Percentiles rank a stretch among this genome's conserved stretches.
Evolutionary conservation across 2,888 invertebrate species (phyloP).

Genomic region (Electrophaes corylata): DNA sequence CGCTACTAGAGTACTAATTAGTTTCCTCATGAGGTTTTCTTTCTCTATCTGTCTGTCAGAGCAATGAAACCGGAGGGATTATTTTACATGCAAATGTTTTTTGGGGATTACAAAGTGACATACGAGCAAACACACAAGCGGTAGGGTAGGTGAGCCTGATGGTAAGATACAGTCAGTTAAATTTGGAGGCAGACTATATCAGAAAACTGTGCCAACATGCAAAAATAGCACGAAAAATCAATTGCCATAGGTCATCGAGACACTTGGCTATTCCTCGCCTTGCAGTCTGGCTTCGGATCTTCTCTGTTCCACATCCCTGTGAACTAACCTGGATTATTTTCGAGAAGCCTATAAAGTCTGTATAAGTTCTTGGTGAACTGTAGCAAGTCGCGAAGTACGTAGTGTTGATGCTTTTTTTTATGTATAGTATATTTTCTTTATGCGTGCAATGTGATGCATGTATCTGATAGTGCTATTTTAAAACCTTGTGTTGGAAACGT

Average conservation of each 20-base stretch:
- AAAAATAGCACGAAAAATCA: constrained; percentile 80
- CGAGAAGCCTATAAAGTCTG: constrained; percentile 4
- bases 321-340: constrained; percentile 23
- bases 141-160: background rate
- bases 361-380: constrained; percentile 14
- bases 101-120: background rate
- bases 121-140: background rate
- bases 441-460: constrained; percentile 59
- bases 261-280: constrained; percentile 57
- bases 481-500: constrained; percentile 41
- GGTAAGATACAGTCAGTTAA: constrained; percentile 8
- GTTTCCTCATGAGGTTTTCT: too few species aligned
- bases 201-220: constrained; percentile 67
- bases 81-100: too few species aligned
- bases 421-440: constrained; percentile 47
- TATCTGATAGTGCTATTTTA: constrained; percentile 43
- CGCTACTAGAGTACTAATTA: too few species aligned
- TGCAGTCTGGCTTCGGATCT: constrained; percentile 67
- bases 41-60: too few species aligned
- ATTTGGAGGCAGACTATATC: constrained; percentile 22
- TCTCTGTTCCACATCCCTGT: constrained; percentile 60
- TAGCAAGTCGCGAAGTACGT: constrained; percentile 29
- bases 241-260: constrained; percentile 61
- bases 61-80: too few species aligned
- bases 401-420: constrained; percentile 37